Evolutionary conservation across 2,888 invertebrate genomes (phyloP), one percentile per base, ranked within the genome.

Genomic region (Trilocha varians): DNA sequence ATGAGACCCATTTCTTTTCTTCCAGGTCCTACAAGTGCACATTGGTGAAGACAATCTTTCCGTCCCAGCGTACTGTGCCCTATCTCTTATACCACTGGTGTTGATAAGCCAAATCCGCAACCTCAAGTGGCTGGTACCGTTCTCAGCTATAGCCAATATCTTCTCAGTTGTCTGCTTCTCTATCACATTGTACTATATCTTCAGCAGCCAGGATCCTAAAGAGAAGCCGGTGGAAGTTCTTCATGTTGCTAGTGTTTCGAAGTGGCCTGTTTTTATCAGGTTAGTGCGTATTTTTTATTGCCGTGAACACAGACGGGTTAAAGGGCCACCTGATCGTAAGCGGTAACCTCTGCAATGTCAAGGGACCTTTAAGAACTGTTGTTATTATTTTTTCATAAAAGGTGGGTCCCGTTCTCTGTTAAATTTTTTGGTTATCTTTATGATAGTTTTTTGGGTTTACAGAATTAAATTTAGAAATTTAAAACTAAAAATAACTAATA

Each of bases 181-280:
- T 15, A 92, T 97, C 49, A 94, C 95, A 0, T 86, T 96, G 51
- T 94, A 93, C 70, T 96, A 93, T 65, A 88, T 96, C 60, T 92
- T 96, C 61, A 80, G 80, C 38, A 76, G 84, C 43, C 79, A 88
- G 0, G 58, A 70, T 0, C 41, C 71, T 0, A 64, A 59, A 6
- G 83, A 84, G 74, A 58, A 83, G 36, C 70, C 74, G 36, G 65
- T 87, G 87, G 46, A n/a, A n/a, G n/a, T n/a, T n/a, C n/a, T n/a
- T n/a, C n/a, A n/a, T n/a, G n/a, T 79, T 66, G 87, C 90, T 0
- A 72, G 82, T 14, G 73, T 89, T 3, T 70, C 72, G 0, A 87
- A 89, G 34, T 86, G 96, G 60, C 98, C 99, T 0, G 79, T 96
- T 38, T 99, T 96, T 79, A 95, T 99, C 69, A 89, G 87, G 87